These are phyloP conservation scores for Pseudorasbora parva DNA, from an alignment of 2,113 vertebrate genomes.

Conservation along the genomic window DNA sequence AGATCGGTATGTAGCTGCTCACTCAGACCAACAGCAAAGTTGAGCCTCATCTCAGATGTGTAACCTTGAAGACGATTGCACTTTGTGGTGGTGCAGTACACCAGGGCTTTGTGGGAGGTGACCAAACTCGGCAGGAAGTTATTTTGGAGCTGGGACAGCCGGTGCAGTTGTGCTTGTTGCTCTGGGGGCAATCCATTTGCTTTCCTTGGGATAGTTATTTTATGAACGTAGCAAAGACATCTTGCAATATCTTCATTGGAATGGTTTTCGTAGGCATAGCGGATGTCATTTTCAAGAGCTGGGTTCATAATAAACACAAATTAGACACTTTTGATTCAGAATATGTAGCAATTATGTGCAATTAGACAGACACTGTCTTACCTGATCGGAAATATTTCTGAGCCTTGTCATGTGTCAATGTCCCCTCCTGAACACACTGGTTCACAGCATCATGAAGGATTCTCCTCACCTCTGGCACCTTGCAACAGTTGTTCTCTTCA, in stretches of 20 bases:
- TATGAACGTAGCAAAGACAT: slow-evolving; percentile 78
- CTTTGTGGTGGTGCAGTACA: slow-evolving; percentile 71
- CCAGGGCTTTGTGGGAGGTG: slow-evolving; percentile 61
- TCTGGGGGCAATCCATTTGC: background rate
- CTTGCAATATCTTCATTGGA: slow-evolving; percentile 57
- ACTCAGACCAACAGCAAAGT: slow-evolving; percentile 70
- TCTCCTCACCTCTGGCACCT: slow-evolving; percentile 59
- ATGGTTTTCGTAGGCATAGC: slow-evolving; percentile 67
- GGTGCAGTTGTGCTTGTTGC: slow-evolving; percentile 12
- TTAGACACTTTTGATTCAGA: background rate
- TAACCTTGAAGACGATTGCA: slow-evolving; percentile 68
- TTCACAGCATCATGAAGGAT: slow-evolving; percentile 65
- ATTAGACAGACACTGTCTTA: slow-evolving; percentile 50
- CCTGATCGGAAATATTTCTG: slow-evolving; percentile 72
- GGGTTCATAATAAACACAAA: background rate
- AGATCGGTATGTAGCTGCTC: slow-evolving; percentile 75
- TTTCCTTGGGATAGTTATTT: slow-evolving; percentile 57
- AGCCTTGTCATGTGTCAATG: slow-evolving; percentile 66
- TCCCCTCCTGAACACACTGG: slow-evolving; percentile 65
- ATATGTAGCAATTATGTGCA: background rate
- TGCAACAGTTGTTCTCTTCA: slow-evolving; percentile 27
- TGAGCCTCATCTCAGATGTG: slow-evolving; percentile 65
- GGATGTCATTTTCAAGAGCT: slow-evolving; percentile 77
- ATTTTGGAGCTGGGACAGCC: slow-evolving; percentile 72
- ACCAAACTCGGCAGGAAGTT: slow-evolving; percentile 71